Base-by-base conservation (phyloP, 2,113 vertebrate species). In the Struthio camelus region DNA sequence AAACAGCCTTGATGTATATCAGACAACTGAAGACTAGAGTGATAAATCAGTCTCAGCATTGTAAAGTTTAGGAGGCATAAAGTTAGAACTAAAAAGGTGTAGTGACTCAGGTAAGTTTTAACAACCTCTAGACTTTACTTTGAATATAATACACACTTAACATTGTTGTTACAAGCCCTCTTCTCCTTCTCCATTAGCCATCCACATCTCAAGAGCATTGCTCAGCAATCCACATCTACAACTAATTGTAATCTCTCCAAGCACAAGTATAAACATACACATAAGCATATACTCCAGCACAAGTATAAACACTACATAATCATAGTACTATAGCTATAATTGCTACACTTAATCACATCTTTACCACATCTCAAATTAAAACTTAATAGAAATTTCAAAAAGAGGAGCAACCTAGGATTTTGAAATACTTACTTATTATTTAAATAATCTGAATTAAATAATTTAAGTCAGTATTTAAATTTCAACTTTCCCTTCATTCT, bases 401-500 rank as follows among this genome's bases (percentile, higher is more conserved):
- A n/a, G 6, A 65, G 1, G 9, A 16, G 2, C 0, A 1, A 42
- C 18, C 3, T 38, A 58, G n/a, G n/a, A n/a, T n/a, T n/a, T n/a
- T n/a, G n/a, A n/a, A n/a, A n/a, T n/a, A n/a, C n/a, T n/a, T n/a
- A n/a, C n/a, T n/a, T n/a, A n/a, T n/a, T n/a, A n/a, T n/a, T n/a
- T n/a, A n/a, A n/a, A n/a, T n/a, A n/a, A n/a, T n/a, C n/a, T n/a
- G n/a, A n/a, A n/a, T n/a, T n/a, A n/a, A n/a, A n/a, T n/a, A n/a
- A n/a, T n/a, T n/a, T n/a, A n/a, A n/a, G n/a, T n/a, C n/a, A n/a
- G n/a, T n/a, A n/a, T n/a, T n/a, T 48, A 48, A 48, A 30, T 51
- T 90, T 92, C 23, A 2, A 36, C 36, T 76, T 89, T 18, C 25
- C 50, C 19, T 62, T 53, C n/a, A 38, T 50, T 59, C 1, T 54